Base-by-base conservation (phyloP, 2,888 invertebrate species). In the Dusona sp. region DNA sequence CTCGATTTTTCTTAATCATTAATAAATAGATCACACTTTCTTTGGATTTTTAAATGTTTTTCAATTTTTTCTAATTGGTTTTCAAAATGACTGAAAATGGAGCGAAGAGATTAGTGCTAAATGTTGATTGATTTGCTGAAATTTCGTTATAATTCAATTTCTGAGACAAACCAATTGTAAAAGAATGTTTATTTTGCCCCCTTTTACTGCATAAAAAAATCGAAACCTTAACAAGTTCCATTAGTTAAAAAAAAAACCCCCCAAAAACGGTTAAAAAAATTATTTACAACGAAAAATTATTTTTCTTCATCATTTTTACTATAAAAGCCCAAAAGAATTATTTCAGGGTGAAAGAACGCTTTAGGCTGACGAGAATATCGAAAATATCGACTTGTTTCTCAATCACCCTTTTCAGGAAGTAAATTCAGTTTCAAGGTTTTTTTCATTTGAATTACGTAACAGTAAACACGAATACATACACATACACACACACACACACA, bases 381-480 rank as follows among this genome's bases (percentile, higher is more conserved):
- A 6, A 2, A 29, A 6, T 2, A 11, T n/a, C 38, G 65, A 67
- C n/a, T 38, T 67, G 29, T 61, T 61, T 16, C 29, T 16, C 29
- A 13, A 61, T 29, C 4, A 25, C 29, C 9, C 3, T 61, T 61
- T 61, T 61, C 29, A 16, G 16, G 61, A 61, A 29, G 16, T 61
- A 16, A 61, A 61, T 61, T 61, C 25, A 61, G 61, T 61, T 57
- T 54, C 9, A 13, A 19, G 13, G 2, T 72, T 33, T 33, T 72
- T 36, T 42, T 33, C 38, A 57, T 78, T 38, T 13, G 13, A 45
- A 42, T 61, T 38, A 22, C 72, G 25, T 29, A 57, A 79, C 42
- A 29, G 42, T 25, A 70, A 61, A 38, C 22, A 33, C 13, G 33
- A 45, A 36, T 45, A 45, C 11, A 45, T 19, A 64, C 48, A 16